Percentiles rank a stretch among this genome's conserved stretches.
Conservation (phyloP, 2,797 vertebrate genomes). For the Urophycis tenuis region DNA sequence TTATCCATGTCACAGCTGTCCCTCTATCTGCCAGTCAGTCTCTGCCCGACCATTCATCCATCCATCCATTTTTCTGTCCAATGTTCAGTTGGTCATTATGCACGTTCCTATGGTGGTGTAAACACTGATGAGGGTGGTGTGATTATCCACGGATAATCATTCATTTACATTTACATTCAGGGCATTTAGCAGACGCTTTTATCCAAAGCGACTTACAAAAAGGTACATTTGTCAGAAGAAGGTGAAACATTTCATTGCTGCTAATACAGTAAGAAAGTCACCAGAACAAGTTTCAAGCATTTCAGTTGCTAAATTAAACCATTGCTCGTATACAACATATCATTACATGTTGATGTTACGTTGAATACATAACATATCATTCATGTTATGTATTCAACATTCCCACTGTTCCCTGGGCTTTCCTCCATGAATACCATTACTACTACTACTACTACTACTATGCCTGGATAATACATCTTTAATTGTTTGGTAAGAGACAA, state of each 20-base stretch:
- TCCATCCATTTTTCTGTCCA: not conserved
- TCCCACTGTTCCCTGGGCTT: not conserved
- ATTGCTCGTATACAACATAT: too few relatives aligned
- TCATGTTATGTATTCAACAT: not conserved
- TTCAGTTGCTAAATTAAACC: too few relatives aligned
- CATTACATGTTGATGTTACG: too few relatives aligned
- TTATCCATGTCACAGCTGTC: not conserved
- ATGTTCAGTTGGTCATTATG: not conserved
- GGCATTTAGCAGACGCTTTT: too few relatives aligned
- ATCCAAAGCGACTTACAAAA: too few relatives aligned
- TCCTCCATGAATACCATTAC: not conserved
- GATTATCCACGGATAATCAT: not conserved
- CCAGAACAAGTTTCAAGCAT: too few relatives aligned
- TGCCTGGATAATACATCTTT: not conserved
- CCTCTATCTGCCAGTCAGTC: not conserved
- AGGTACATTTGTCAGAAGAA: too few relatives aligned
- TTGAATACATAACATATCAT: too few relatives aligned
- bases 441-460: not conserved
- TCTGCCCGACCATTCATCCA: not conserved
- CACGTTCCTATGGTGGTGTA: not conserved
- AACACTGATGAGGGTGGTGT: not conserved
- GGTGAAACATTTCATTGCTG: too few relatives aligned
- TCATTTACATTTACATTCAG: too few relatives aligned
- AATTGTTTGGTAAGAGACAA: not conserved
- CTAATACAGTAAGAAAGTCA: too few relatives aligned